Percentiles rank a stretch among this genome's conserved stretches.
phyloP scores from a whole-genome alignment of 92 coral and sea anemone genomes.

The Heteractis magnifica region DNA sequence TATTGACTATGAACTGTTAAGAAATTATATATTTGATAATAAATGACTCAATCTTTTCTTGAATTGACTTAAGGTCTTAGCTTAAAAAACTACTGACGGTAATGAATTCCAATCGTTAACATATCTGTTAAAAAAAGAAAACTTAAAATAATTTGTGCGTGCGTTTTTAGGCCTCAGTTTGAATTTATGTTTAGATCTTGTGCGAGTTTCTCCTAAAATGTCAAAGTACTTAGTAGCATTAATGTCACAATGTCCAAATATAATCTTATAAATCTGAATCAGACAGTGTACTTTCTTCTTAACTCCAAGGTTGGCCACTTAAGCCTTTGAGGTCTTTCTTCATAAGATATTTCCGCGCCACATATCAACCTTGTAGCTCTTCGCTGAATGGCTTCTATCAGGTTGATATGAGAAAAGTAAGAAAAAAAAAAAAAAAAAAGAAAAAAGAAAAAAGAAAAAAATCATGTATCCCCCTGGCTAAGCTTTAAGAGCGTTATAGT shows the following conservation, averaged over 20 bases:
- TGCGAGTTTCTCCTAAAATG: not conserved
- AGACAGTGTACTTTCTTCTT: not conserved
- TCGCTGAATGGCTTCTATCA: not conserved
- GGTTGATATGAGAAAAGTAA: slow-evolving; percentile 2
- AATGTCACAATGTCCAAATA: not conserved
- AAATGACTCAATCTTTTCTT: not conserved
- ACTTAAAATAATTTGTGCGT: not conserved
- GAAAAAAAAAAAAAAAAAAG: too few relatives aligned
- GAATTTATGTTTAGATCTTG: slow-evolving; percentile 2
- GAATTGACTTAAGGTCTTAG: not conserved
- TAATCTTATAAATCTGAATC: not conserved
- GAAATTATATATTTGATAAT: too few relatives aligned
- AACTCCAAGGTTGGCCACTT: not conserved
- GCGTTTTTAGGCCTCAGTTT: slow-evolving; percentile 1
- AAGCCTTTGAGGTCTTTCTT: not conserved
- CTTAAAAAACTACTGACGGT: not conserved
- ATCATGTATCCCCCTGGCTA: too few relatives aligned
- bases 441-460: too few relatives aligned
- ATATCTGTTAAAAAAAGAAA: not conserved
- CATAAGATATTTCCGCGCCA: not conserved
- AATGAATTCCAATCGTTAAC: slow-evolving; percentile 1
- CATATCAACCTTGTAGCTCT: not conserved
- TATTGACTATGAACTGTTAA: too few relatives aligned
- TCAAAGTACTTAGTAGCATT: not conserved
- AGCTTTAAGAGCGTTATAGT: too few relatives aligned